Evolutionary conservation across 2,888 invertebrate genomes (phyloP).

Genomic region (Nomada fabriciana): DNA sequence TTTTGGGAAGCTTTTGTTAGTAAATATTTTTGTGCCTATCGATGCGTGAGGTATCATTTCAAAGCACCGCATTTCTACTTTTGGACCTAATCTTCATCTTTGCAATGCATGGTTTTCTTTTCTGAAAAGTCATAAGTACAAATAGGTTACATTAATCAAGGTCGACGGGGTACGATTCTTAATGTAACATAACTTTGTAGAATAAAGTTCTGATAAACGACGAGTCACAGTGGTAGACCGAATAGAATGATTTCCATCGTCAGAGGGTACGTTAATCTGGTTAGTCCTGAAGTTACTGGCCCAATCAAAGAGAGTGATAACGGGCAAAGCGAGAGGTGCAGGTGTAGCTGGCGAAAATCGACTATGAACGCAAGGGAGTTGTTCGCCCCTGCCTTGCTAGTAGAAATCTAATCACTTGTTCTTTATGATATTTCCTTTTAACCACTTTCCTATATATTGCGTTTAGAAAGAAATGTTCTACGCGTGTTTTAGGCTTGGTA

Average conservation of each 20-base stretch:
- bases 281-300: conserved; percentile 75
- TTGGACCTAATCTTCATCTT: too few relatives aligned
- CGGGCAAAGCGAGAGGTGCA: neutral
- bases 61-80: too few relatives aligned
- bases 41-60: too few relatives aligned
- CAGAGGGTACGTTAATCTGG: conserved; percentile 72
- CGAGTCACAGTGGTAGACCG: conserved; percentile 52
- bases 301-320: conserved; percentile 56
- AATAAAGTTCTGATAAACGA: conserved; percentile 59
- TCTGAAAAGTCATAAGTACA: conserved; percentile 17
- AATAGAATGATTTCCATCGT: conserved; percentile 59
- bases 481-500: neutral
- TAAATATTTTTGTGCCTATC: too few relatives aligned
- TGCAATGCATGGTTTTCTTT: neutral
- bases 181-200: conserved; percentile 50
- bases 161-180: conserved; percentile 49
- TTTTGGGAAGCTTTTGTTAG: too few relatives aligned
- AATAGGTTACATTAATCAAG: conserved; percentile 29
- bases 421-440: conserved; percentile 71
- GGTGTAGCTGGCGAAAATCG: conserved; percentile 57
- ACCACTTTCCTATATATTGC: conserved; percentile 58
- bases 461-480: conserved; percentile 19
- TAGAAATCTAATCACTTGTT: conserved; percentile 72
- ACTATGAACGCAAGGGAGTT: conserved; percentile 30
- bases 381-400: conserved; percentile 25